These are phyloP conservation scores for Magallana angulata DNA, from an alignment of 1,140 invertebrate genomes.

Conservation along the genomic window DNA sequence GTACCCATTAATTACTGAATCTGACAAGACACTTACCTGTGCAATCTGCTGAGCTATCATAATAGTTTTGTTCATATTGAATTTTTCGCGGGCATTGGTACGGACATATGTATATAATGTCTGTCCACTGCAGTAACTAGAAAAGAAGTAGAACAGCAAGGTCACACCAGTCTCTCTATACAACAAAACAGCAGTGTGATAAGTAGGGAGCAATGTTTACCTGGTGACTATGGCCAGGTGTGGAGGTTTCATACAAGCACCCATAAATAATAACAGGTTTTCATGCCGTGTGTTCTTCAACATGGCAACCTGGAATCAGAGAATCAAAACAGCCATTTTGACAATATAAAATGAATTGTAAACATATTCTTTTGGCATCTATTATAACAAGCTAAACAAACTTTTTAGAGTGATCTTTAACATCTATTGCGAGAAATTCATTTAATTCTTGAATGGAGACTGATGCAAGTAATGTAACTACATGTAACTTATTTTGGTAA, in stretches of 20 bases:
- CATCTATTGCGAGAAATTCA: too few species aligned
- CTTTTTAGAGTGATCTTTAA: too few species aligned
- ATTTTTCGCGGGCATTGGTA: slow-evolving; percentile 91
- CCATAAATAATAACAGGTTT: slow-evolving; percentile 99
- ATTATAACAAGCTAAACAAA: too few species aligned
- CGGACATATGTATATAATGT: slow-evolving; percentile 97
- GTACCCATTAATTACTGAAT: too few species aligned
- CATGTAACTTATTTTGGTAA: too few species aligned
- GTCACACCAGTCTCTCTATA: neutral
- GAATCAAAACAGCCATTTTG: neutral
- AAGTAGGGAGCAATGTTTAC: slow-evolving; percentile 60
- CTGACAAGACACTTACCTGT: slow-evolving; percentile 84
- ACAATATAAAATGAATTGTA: too few species aligned
- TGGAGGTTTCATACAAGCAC: slow-evolving; percentile 98
- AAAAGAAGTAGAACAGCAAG: slow-evolving; percentile 58
- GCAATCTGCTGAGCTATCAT: slow-evolving; percentile 97
- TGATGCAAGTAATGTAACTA: too few species aligned
- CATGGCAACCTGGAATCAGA: slow-evolving; percentile 87
- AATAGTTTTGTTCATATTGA: slow-evolving; percentile 95
- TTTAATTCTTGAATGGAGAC: too few species aligned
- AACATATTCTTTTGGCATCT: too few species aligned
- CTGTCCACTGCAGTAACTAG: slow-evolving; percentile 94
- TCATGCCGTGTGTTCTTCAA: slow-evolving; percentile 95
- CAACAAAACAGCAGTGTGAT: neutral
- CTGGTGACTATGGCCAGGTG: slow-evolving; percentile 96